Base-by-base conservation (phyloP, 30 jellyfish, hydroid and myxozoan species). In the Haliclystus octoradiatus region DNA sequence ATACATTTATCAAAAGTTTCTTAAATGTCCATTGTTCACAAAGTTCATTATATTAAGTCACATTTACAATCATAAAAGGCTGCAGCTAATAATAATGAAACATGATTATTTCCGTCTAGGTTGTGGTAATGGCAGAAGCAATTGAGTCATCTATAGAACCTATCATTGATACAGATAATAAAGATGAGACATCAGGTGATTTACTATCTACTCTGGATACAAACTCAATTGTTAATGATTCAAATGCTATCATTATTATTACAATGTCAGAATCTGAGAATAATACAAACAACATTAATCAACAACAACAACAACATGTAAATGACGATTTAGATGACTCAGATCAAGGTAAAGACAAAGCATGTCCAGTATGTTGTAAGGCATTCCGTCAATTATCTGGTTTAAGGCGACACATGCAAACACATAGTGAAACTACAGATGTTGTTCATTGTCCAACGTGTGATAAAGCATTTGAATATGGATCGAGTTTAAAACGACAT, bases 401-500 rank as follows among this genome's bases (percentile, higher is more conserved):
- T 62, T 52, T 33, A 52, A 80, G 71, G 49, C 86, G 94, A 14
- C 94, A 80, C 71, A 66, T 80, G 82, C 74, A 69, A 57, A 72
- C 63, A 47, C 94, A 80, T 65, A 63, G 57, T 30, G 72, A 53
- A 35, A 75, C 71, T 2, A 75, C 82, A 2, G 77, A 72, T 0
- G 68, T 30, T 14, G 71, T 69, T 60, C 74, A 80, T 49, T 80
- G 94, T 52, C 72, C 69, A 0, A 71, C 83, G 3, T 80, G 94
- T 66, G 49, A 74, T 15, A 80, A 80, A 66, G 71, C 83, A 31
- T 80, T 80, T 62, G 74, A 80, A 27, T 80, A 80, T 67, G 71
- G 71, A 13, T 80, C 94, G 4, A 80, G 94, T 34, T 66, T 80
- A 64, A 80, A 80, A 53, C 60, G 94, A 65, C 94, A 80, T 34